Base-by-base conservation (phyloP, 2,113 vertebrate genomes). In the Cochlearius cochlearius region DNA sequence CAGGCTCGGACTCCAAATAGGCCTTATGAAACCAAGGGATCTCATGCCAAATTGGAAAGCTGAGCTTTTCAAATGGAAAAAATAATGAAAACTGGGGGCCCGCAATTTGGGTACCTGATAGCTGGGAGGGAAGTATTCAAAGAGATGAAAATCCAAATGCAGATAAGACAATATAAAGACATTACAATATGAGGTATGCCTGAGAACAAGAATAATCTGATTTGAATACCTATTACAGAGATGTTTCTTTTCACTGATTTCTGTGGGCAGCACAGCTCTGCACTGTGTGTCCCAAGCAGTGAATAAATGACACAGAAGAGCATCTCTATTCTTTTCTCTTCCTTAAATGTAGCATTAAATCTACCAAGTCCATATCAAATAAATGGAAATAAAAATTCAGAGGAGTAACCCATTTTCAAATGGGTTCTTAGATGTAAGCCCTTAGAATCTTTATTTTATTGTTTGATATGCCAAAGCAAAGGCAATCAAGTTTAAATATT, bases 61-160 rank as follows among this genome's bases (percentile, higher is more conserved):
- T 79, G 39, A 62, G 22, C 9, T 36, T 87, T 80, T 58, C 23
- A 81, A 74, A 45, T 7, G 12, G 27, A 67, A 63, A 79, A 49
- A 68, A 2, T 0, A n/a, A 38, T 30, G 5, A 86, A 75, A 82
- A 77, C 3, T 7, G 0, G 3, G 2, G 8, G 4, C 15, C 38
- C 81, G 49, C 27, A 68, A 52, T 67, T 14, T 52, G 32, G 17
- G 18, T 47, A 17, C 29, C 6, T 73, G 15, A 11, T 53, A 67
- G 36, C 7, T 67, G 30, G 20, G 38, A 80, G 26, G 52, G 23
- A 81, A 63, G 12, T 15, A 22, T 50, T 83, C 50, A 9, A 32
- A 69, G 50, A 45, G 27, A 43, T 49, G 26, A 84, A 94, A 89
- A 89, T 47, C 19, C 50, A 71, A 80, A 80, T 56, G 45, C 30